Conservation (phyloP, 2,797 vertebrate genomes). For the Scleropages formosus region DNA sequence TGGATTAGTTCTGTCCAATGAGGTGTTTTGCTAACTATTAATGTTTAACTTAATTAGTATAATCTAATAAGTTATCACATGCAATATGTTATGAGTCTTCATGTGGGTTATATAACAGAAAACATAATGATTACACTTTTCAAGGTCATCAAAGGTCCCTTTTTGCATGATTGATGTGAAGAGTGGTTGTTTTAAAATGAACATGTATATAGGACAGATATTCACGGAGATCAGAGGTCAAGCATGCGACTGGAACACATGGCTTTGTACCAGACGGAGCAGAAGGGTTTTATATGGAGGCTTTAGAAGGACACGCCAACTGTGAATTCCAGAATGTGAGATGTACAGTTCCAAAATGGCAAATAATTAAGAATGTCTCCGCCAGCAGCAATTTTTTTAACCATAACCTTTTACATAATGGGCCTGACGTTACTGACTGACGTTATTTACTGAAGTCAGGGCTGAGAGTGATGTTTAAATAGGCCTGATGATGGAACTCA, state of each 20-base stretch:
- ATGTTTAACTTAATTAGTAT: no score
- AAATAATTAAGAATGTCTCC: neutral
- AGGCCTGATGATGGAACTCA: neutral
- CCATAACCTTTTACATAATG: slow-evolving; percentile 8
- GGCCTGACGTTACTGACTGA: neutral
- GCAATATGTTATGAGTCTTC: no score
- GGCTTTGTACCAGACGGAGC: neutral
- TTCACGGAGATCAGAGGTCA: slow-evolving; percentile 4
- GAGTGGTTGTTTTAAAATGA: neutral
- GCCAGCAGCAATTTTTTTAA: neutral
- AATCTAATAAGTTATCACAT: no score
- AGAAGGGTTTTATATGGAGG: slow-evolving; percentile 2
- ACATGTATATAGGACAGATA: neutral
- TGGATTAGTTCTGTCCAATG: slow-evolving; percentile 7
- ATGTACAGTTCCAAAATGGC: neutral
- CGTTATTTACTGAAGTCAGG: neutral
- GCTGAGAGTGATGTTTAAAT: slow-evolving; percentile 16
- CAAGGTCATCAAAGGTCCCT: neutral
- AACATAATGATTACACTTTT: neutral
- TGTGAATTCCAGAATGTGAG: neutral
- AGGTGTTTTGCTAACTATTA: no score
- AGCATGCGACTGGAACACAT: neutral
- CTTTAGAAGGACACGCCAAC: neutral
- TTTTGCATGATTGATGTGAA: neutral
- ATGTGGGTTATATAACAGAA: no score